phyloP scores from a whole-genome alignment of 2,797 vertebrate genomes.

The Poecilia gillii region DNA sequence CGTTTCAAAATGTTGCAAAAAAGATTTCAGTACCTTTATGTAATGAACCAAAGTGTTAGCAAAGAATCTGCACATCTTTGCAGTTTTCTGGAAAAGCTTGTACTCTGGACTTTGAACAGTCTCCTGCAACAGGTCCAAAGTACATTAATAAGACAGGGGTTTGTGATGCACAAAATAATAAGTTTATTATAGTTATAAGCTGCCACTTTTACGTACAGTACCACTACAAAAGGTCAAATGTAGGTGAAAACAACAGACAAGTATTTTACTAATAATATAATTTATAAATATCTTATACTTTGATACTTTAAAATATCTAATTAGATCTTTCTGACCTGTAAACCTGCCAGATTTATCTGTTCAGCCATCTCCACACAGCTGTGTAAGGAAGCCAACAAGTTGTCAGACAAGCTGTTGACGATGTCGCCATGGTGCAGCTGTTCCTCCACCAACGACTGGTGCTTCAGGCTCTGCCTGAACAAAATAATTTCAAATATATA shows the following conservation, averaged over 20 bases:
- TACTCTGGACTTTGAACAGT: conserved; percentile 80
- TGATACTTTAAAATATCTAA: neutral
- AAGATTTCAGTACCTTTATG: conserved; percentile 84
- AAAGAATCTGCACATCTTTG: conserved; percentile 95
- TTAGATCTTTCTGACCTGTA: conserved; percentile 79
- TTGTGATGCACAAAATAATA: neutral
- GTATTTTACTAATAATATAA: too few relatives aligned
- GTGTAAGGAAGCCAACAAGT: conserved; percentile 84
- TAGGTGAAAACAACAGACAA: neutral
- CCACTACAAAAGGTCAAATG: neutral
- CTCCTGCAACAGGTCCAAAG: conserved; percentile 75
- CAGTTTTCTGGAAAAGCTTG: conserved; percentile 91
- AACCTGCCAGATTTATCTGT: conserved; percentile 80
- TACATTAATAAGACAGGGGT: neutral
- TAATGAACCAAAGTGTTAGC: conserved; percentile 94
- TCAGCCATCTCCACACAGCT: conserved; percentile 88
- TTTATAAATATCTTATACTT: neutral
- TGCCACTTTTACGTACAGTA: neutral
- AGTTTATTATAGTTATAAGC: neutral
- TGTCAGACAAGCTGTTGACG: conserved; percentile 84
- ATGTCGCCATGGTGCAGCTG: conserved; percentile 89
- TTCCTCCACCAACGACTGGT: conserved; percentile 86
- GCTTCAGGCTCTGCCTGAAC: conserved; percentile 90
- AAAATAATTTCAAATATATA: conserved; percentile 4
- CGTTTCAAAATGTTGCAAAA: neutral